phyloP scores from a whole-genome alignment of 2,113 vertebrate genomes.

The Numenius arquata region DNA sequence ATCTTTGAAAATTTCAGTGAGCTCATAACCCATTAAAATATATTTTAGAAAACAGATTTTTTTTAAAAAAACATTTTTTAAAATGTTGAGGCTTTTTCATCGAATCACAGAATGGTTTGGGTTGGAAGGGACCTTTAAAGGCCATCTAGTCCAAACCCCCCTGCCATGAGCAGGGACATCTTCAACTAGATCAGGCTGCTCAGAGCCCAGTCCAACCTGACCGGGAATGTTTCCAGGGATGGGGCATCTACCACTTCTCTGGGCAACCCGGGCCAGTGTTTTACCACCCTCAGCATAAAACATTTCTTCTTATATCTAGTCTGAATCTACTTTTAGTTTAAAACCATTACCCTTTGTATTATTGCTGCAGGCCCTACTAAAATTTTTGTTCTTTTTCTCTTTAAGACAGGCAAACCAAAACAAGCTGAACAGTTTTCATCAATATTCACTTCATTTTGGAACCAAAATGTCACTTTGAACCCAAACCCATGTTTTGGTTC shows the following conservation, averaged over 20 bases:
- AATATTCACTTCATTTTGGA: neutral
- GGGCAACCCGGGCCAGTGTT: fast-evolving
- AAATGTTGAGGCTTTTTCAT: neutral
- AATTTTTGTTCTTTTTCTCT: neutral
- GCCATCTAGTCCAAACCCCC: neutral
- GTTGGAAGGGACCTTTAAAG: neutral
- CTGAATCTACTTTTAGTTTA: neutral
- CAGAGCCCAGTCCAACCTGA: neutral
- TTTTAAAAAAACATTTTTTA: neutral
- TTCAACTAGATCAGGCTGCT: neutral
- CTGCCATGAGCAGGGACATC: neutral
- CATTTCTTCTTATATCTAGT: neutral
- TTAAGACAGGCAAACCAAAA: neutral
- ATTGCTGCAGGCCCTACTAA: neutral
- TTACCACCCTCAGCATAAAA: neutral
- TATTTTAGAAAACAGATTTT: neutral
- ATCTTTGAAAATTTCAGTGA: neutral
- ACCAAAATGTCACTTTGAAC: too few relatives aligned
- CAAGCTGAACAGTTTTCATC: neutral
- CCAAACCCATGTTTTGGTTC: neutral
- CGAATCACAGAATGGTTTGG: neutral
- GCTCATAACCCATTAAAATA: neutral
- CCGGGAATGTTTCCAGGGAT: neutral
- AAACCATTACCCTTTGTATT: neutral
- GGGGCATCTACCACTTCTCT: neutral